Base-by-base conservation (phyloP, 2,888 invertebrate genomes). In the Pegoplata infirma region DNA sequence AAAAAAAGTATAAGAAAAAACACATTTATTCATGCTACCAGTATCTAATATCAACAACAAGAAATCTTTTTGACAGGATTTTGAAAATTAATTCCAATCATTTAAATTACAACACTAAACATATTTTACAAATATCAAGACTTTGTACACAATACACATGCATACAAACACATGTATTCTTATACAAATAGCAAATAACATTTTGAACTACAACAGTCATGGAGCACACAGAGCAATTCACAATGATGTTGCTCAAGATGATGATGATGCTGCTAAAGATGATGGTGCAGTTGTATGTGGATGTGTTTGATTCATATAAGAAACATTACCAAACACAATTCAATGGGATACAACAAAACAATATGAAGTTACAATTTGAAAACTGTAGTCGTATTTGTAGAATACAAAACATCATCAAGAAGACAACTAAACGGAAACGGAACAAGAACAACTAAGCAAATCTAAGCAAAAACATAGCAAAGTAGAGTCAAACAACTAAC, bases 11-110 rank as follows among this genome's bases (percentile, higher is more conserved):
- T n/a, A n/a, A n/a, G n/a, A n/a, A n/a, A n/a, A n/a, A n/a, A n/a
- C 23, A 23, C 23, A 23, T 4, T 10, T 5, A 32, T 32, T 10
- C 32, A n/a, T 40, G 36, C 36, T n/a, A n/a, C 12, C n/a, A n/a
- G 36, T n/a, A 40, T n/a, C 1, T 40, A 1, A n/a, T 12, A 40
- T 12, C 36, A 40, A 40, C 4, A 40, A 40, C 5, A n/a, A 40
- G 36, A 40, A 40, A n/a, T 40, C 36, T n/a, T 40, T n/a, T 40
- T 63, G 32, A 72, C 55, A 28, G 46, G 51, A 63, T 58, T 75
- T 79, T 73, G 79, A 80, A 82, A 86, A 86, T 86, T 86, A 85
- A 86, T 86, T 84, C 82, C 79, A 83, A 82, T 85, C 86, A 85
- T 86, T 85, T 84, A 86, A 85, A 83, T 85, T 85, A 84, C 81